Evolutionary conservation across 2,797 vertebrate genomes (phyloP), one percentile per base, ranked within the genome.

Genomic region (Dendrocincla fuliginosa): DNA sequence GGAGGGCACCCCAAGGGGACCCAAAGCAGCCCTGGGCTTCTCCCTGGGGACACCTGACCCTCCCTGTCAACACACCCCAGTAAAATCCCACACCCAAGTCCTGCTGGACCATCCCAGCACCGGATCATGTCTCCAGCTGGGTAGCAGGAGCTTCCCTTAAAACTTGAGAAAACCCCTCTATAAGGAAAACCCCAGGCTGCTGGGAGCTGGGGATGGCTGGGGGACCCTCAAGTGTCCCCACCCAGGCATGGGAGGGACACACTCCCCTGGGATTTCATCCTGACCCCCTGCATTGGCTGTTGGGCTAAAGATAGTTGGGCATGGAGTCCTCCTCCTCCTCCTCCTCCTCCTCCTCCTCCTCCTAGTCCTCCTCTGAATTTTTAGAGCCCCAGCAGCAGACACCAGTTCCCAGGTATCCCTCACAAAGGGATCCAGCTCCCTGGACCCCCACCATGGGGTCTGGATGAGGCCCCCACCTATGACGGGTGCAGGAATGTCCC

Each of bases 31-130:
- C n/a, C 24, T 10, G 16, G 33, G 57, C 37, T 6, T 6, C 57
- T 32, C 20, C 23, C 19, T 5, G 5, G 57, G 23, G 37, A 16
- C 5, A 1, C 15, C 30, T n/a, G 50, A 37, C 4, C 46, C 47
- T 35, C 11, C 1, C 0, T 64, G 23, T 28, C 1, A 11, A 39
- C 5, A 44, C 19, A 6, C 11, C 0, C 13, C 0, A 11, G 53
- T 52, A 61, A 77, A 49, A 16, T 7, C 55, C n/a, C 76, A 49
- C 52, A 11, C 50, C 37, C 53, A 57, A 70, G 81, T n/a, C 52
- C 61, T 30, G 27, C 32, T 2, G 14, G 53, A 46, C 32, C 35
- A 32, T 25, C 25, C 64, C 6, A 3, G 22, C 4, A 2, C 1
- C 3, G 20, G 77, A 27, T 46, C 64, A 27, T 0, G 0, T 28